Evolutionary conservation across 92 coral and sea anemone genomes (phyloP), one percentile per base, ranked within the genome.

Genomic region (Actinostola sp.): DNA sequence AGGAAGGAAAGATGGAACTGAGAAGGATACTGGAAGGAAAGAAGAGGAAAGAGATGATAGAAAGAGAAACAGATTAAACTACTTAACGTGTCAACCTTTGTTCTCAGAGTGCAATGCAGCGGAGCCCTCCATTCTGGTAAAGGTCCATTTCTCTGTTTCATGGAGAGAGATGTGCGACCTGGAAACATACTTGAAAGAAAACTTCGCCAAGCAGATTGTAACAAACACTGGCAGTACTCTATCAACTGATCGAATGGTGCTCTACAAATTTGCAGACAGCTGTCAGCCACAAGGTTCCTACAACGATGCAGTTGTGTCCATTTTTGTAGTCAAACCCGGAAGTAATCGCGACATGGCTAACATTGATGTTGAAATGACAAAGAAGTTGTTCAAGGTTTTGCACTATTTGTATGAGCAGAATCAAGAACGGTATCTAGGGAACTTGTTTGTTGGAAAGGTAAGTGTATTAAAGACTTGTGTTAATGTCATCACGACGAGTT

Each of bases 161-260:
- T 85, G 90, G 90, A 50, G 28, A 3, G 90, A 85, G 55, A 67
- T 85, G 54, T 85, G 90, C 57, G 68, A 67, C 34, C 61, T 85
- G 13, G 80, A 75, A 46, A 61, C 61, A 29, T 80, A 80, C 52
- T 58, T 85, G 63, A 75, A 73, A 33, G 60, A 67, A n/a, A 78
- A 67, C 34, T 29, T 85, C 6, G 71, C 82, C 26, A 74, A 80
- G 38, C 30, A 59, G 27, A 52, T 85, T 1, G 54, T 74, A 9
- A 19, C 65, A 3, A 78, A 78, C 3, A 30, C 45, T 35, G 63
- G 71, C 1, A 16, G 15, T 2, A 55, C 66, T 1, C 38, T 62
- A 30, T 10, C 43, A 5, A 20, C 86, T 3, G 46, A 54, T 56
- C 39, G 58, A 30, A 13, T 85, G 0, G 56, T 67, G 24, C 33